These are phyloP conservation scores for Caenorhabditis becei DNA, from an alignment of 2,888 invertebrate genomes.

Conservation along the genomic window DNA sequence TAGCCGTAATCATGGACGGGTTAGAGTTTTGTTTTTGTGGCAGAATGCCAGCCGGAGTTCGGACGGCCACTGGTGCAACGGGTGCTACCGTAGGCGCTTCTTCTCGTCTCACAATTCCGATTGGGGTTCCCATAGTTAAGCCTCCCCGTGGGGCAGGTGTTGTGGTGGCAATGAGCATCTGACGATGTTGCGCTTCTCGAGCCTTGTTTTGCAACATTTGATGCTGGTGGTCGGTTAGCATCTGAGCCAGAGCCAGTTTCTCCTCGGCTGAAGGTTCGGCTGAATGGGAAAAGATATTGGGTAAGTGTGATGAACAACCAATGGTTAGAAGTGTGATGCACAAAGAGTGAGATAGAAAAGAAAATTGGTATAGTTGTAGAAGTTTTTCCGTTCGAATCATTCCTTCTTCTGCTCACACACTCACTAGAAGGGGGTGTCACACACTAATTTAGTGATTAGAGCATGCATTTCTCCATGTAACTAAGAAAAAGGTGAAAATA, in stretches of 20 bases:
- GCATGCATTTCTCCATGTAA: background rate
- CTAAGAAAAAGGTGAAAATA: background rate
- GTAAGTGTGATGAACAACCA: conserved; percentile 48
- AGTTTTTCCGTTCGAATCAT: background rate
- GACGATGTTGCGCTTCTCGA: conserved; percentile 49
- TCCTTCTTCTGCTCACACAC: conserved; percentile 12
- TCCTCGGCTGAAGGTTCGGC: conserved; percentile 52
- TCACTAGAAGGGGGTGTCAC: background rate
- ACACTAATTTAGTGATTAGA: background rate
- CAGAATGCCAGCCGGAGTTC: conserved; percentile 47
- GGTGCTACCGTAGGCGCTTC: conserved; percentile 14
- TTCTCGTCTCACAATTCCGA: conserved; percentile 34
- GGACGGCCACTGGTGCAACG: conserved; percentile 26
- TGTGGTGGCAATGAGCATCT: conserved; percentile 37
- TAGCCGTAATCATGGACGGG: conserved; percentile 46
- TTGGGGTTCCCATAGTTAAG: conserved; percentile 49
- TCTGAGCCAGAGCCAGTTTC: conserved; percentile 44
- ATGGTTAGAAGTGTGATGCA: conserved; percentile 48
- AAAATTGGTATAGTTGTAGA: conserved; percentile 14
- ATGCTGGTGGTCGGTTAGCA: conserved; percentile 51
- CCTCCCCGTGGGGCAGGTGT: conserved; percentile 41
- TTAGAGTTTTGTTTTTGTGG: conserved; percentile 58
- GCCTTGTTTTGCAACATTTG: conserved; percentile 56
- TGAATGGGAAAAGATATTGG: conserved; percentile 48
- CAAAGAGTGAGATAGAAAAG: conserved; percentile 20